Base-by-base conservation (phyloP, 2,797 vertebrate species). In the Propithecus perrieri region DNA sequence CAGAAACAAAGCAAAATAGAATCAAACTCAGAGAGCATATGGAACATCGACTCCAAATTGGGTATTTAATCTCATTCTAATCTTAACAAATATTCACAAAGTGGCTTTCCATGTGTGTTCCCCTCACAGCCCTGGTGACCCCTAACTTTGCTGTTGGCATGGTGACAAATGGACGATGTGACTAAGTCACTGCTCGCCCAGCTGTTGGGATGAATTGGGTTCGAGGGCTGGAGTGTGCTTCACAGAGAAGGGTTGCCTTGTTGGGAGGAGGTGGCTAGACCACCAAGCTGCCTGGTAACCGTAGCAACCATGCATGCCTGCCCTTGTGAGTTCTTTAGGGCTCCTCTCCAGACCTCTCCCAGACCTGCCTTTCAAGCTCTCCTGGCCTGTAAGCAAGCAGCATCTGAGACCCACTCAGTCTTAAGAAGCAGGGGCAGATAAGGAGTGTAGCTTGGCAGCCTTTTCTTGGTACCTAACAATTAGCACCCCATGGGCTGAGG, bases 201-300 rank as follows among this genome's bases (percentile, higher is more conserved):
- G 61, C 33, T 85, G 35, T 46, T 4, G 4, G 81, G 63, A 87
- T 41, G 33, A 41, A 33, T 10, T n/a, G 67, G 30, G 46, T 79
- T 88, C 90, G 79, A 81, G 61, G 11, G 35, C 15, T 46, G 8
- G 26, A 50, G 50, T 0, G 0, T 93, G 89, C 43, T 87, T 61
- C 35, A 7, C 14, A 38, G 67, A 46, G 94, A 61, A 71, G 57
- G 75, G 35, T 86, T 97, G 55, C 57, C 85, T 85, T 76, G 6
- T 79, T 38, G 65, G 87, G 57, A 90, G 93, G 57, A 95, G 74
- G 85, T 50, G 48, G 78, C 69, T 48, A 55, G 87, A 75, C 46
- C 30, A 0, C 91, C 89, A 85, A 10, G 53, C 75, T 35, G 20
- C 48, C 57, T 22, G 20, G 93, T 97, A 91, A 80, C 97, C 74